phyloP scores from a whole-genome alignment of 2,113 vertebrate genomes.

The Amphiprion ocellaris region DNA sequence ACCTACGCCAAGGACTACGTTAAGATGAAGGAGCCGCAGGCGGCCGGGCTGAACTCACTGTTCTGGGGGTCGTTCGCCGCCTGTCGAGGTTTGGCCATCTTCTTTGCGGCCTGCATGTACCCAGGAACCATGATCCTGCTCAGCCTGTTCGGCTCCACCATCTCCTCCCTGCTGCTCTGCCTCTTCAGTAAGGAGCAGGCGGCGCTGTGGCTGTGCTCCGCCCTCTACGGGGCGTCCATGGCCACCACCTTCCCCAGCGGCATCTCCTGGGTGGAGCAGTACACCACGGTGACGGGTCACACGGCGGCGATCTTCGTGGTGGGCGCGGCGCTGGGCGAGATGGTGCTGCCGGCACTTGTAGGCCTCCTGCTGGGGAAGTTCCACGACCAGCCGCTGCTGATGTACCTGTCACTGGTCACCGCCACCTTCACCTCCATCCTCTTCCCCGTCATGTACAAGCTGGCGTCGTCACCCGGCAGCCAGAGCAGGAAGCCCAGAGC shows the following conservation, averaged over 20 bases:
- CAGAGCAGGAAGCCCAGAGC: slow-evolving; percentile 39
- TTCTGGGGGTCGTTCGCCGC: slow-evolving; percentile 93
- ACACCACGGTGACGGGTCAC: slow-evolving; percentile 88
- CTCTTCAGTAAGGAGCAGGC: slow-evolving; percentile 78
- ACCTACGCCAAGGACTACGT: slow-evolving; percentile 86
- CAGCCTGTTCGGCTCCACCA: slow-evolving; percentile 85
- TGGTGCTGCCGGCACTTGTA: slow-evolving; percentile 89
- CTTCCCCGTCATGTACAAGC: slow-evolving; percentile 92
- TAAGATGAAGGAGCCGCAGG: slow-evolving; percentile 81
- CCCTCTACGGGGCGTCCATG: slow-evolving; percentile 92
- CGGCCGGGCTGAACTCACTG: slow-evolving; percentile 90
- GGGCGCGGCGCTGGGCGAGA: slow-evolving; percentile 92
- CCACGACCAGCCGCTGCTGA: slow-evolving; percentile 83
- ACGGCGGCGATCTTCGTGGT: slow-evolving; percentile 88
- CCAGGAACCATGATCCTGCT: slow-evolving; percentile 92
- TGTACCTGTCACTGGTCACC: slow-evolving; percentile 85
- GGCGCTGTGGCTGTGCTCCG: slow-evolving; percentile 87
- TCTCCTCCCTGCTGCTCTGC: slow-evolving; percentile 85
- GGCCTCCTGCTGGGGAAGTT: slow-evolving; percentile 87
- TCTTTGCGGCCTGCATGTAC: slow-evolving; percentile 86
- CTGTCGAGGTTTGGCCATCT: slow-evolving; percentile 89
- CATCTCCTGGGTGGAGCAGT: slow-evolving; percentile 95
- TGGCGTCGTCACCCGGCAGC: slow-evolving; percentile 80
- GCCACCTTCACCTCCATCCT: slow-evolving; percentile 86
- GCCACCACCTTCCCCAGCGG: slow-evolving; percentile 94